phyloP scores from a whole-genome alignment of 2,797 vertebrate species.

The Anas flavirostris region DNA sequence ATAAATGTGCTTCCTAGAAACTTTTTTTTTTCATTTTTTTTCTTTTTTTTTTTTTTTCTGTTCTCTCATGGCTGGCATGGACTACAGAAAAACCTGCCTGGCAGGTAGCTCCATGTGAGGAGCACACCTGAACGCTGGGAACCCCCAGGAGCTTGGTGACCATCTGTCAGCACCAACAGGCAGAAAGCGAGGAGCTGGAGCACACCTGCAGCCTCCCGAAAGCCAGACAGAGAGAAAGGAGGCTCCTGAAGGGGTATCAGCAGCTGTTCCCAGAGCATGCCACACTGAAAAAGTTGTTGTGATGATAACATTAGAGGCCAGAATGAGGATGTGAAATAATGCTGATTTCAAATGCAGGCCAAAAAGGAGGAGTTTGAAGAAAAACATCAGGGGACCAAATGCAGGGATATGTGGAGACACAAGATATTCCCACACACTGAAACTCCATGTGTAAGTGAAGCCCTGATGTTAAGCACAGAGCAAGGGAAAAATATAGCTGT shows the following conservation, averaged over 20 bases:
- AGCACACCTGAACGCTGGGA: background rate
- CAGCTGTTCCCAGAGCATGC: background rate
- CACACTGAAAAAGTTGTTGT: background rate
- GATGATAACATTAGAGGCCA: background rate
- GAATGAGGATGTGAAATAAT: background rate
- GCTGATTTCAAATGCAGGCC: background rate
- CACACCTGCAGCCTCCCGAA: background rate
- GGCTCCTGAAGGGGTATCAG: background rate
- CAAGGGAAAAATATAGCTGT: background rate
- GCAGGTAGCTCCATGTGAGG: background rate
- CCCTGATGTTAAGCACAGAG: background rate
- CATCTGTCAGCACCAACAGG: rapidly evolving
- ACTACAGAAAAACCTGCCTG: background rate
- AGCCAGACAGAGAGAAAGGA: background rate
- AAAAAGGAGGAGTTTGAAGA: background rate
- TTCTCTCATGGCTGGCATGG: rapidly evolving
- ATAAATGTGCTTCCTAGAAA: background rate
- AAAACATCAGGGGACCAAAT: background rate
- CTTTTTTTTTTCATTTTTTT: no score
- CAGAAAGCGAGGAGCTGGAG: background rate
- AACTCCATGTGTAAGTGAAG: background rate
- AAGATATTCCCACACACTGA: background rate
- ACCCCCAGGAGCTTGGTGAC: background rate
- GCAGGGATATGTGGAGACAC: background rate
- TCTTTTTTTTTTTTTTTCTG: background rate